A percentile compares a stretch with the other conserved stretches of the same genome.
These are phyloP conservation scores for Hyposmocoma kahamanoa DNA, from an alignment of 1,140 invertebrate genomes.

Conservation along the genomic window DNA sequence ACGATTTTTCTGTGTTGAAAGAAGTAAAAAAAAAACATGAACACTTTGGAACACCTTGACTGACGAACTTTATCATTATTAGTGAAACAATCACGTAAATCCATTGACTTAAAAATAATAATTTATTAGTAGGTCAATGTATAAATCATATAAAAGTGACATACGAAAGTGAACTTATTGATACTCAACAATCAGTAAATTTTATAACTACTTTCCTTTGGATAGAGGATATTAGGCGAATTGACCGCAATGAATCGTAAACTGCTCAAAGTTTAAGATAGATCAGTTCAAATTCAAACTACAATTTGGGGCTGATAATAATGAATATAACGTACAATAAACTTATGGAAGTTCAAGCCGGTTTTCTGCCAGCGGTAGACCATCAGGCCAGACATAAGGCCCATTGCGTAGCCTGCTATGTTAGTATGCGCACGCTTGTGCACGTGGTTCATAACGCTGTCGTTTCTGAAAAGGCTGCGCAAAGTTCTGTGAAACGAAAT, in stretches of 20 bases:
- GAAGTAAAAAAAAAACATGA: neutral
- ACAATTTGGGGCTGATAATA: neutral
- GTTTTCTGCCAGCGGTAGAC: slow-evolving; percentile 3
- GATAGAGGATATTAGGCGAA: neutral
- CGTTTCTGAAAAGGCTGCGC: slow-evolving; percentile 6
- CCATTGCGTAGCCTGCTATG: slow-evolving; percentile 3
- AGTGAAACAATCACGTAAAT: neutral
- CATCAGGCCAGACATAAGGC: neutral
- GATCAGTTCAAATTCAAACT: neutral
- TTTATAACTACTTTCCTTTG: neutral
- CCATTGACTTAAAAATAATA: neutral
- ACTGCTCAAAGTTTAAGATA: neutral
- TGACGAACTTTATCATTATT: too few species aligned
- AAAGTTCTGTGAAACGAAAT: slow-evolving; percentile 8
- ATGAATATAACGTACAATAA: neutral
- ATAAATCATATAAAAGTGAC: neutral
- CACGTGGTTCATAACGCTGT: slow-evolving; percentile 11
- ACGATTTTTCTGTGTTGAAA: slow-evolving; percentile 10
- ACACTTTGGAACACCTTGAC: too few species aligned
- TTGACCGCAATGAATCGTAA: neutral
- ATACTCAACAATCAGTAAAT: neutral
- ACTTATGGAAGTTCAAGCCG: neutral
- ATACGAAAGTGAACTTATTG: neutral
- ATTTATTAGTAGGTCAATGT: neutral
- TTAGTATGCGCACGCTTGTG: slow-evolving; percentile 18